Base-by-base conservation (phyloP, 1,140 invertebrate genomes). In the Branchinecta lynchi region DNA sequence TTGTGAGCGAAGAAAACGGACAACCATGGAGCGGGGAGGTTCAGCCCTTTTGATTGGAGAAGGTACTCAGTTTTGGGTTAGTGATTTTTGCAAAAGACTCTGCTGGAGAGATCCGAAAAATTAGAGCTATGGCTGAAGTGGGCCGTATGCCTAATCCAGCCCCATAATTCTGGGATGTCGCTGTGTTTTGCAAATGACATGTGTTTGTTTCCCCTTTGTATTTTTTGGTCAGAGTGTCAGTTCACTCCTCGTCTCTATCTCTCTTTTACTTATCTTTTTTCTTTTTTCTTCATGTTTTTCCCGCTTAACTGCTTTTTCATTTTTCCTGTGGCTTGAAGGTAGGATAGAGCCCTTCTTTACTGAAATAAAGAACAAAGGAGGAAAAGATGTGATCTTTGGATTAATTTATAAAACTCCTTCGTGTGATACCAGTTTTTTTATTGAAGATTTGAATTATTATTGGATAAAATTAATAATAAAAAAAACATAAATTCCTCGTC, bases 391-490 rank as follows among this genome's bases (percentile, higher is more conserved):
- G n/a, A n/a, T n/a, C n/a, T n/a, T n/a, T n/a, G n/a, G n/a, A n/a
- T n/a, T n/a, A n/a, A n/a, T n/a, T n/a, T n/a, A n/a, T n/a, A n/a
- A n/a, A n/a, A n/a, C n/a, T n/a, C n/a, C n/a, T n/a, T 51, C 46
- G n/a, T 51, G 46, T 51, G 46, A 51, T 51, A 51, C n/a, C n/a
- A 51, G 46, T 51, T 51, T 51, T 51, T 51, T 51, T 51, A 51
- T n/a, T 51, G 46, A 51, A 9, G 46, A 51, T 51, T 51, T 51
- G 9, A 51, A 51, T 51, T 51, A n/a, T 51, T 51, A 51, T 51
- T 51, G n/a, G 46, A 51, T 51, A 51, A 51, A 51, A 51, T 51
- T 51, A 51, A 51, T n/a, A 51, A 51, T 51, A 51, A n/a, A 51
- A 51, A 51, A 51, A 51, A 51, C 9, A n/a, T 51, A 51, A 51